A percentile compares a stretch with the other conserved stretches of the same genome.
Evolutionary conservation across 2,113 vertebrate genomes (phyloP).

Genomic region (Aspiorhynchus laticeps): DNA sequence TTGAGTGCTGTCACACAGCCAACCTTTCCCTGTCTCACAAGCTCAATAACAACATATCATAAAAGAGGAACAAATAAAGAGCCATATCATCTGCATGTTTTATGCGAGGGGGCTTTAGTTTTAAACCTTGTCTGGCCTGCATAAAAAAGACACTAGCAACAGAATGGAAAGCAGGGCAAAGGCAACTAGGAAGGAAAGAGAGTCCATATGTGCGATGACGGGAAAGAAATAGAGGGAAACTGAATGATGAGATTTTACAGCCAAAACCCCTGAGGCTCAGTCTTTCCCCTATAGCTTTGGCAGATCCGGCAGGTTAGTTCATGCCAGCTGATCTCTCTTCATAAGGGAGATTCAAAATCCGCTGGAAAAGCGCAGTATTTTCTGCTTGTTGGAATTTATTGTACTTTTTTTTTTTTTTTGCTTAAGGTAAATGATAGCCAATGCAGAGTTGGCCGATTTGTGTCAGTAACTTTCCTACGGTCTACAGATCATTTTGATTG

Average conservation of each 20-base stretch:
- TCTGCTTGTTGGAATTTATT: slow-evolving; percentile 52
- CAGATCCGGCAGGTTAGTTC: background rate
- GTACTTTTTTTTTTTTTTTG: slow-evolving; percentile 42
- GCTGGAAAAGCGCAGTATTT: slow-evolving; percentile 38
- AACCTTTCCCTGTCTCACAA: slow-evolving; percentile 32
- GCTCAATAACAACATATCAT: slow-evolving; percentile 45
- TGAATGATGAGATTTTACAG: slow-evolving; percentile 36
- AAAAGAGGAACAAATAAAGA: slow-evolving; percentile 46
- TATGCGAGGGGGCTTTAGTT: slow-evolving; percentile 26
- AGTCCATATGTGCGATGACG: slow-evolving; percentile 31
- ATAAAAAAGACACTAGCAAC: slow-evolving; percentile 20
- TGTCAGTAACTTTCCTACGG: slow-evolving; percentile 37
- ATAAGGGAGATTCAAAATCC: slow-evolving; percentile 24
- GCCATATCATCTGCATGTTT: slow-evolving; percentile 40
- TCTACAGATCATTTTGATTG: slow-evolving; percentile 52
- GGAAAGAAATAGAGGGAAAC: slow-evolving; percentile 17
- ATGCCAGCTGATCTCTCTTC: slow-evolving; percentile 46
- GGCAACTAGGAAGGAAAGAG: background rate
- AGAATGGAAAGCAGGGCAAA: slow-evolving; percentile 1
- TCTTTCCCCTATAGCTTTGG: slow-evolving; percentile 37
- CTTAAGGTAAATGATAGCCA: slow-evolving; percentile 43
- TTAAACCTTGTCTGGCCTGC: background rate
- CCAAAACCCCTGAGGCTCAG: slow-evolving; percentile 16
- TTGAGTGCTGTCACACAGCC: slow-evolving; percentile 4
- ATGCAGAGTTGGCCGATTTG: slow-evolving; percentile 20